Conservation (phyloP, 2,888 invertebrate species). For the Trypoxylon attenuatum region DNA sequence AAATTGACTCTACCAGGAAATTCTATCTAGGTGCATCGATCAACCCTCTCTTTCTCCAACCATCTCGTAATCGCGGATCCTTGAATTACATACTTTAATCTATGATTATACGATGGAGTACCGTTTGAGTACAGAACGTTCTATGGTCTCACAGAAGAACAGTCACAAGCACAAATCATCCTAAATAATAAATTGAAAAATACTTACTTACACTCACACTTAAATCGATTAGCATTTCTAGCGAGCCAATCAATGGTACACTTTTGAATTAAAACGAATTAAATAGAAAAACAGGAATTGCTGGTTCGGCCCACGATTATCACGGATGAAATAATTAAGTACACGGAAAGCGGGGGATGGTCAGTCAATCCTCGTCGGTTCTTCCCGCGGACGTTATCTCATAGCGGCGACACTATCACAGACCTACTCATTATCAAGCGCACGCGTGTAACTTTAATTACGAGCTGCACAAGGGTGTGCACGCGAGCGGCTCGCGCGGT, state of each 20-base stretch:
- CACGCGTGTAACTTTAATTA: constrained; percentile 14
- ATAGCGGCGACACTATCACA: not conserved
- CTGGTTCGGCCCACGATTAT: too few relatives aligned
- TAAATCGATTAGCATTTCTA: too few relatives aligned
- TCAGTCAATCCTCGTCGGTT: not conserved
- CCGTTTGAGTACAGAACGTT: constrained; percentile 3
- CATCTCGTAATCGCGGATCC: constrained; percentile 17
- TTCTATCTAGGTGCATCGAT: constrained; percentile 25
- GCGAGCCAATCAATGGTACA: too few relatives aligned
- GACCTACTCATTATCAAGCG: not conserved
- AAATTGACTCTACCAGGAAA: too few relatives aligned
- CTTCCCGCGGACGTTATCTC: not conserved
- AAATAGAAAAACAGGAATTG: too few relatives aligned
- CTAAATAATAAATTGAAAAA: too few relatives aligned
- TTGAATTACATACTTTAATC: constrained; percentile 10
- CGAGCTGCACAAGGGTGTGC: not conserved
- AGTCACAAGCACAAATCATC: too few relatives aligned
- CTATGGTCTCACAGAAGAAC: too few relatives aligned
- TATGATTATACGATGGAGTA: constrained; percentile 5
- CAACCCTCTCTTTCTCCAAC: not conserved
- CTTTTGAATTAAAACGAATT: too few relatives aligned
- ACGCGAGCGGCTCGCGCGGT: not conserved
- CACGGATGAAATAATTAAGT: too few relatives aligned
- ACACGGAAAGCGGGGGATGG: not conserved
- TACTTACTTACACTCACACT: too few relatives aligned